These are phyloP conservation scores for Eulithis prunata DNA, from an alignment of 2,888 invertebrate genomes.

Conservation along the genomic window DNA sequence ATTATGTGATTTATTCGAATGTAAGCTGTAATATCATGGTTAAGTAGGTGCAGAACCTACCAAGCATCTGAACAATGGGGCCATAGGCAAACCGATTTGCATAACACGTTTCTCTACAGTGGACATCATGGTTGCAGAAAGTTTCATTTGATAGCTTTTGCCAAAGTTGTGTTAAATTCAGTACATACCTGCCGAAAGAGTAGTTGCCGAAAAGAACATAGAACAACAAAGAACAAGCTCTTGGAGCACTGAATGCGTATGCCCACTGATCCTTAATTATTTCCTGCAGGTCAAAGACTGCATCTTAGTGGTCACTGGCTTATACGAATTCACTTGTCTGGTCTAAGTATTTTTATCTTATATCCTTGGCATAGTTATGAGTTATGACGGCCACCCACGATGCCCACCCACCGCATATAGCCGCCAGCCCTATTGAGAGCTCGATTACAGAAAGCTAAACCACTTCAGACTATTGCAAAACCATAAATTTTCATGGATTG, in stretches of 20 bases:
- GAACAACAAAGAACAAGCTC: too few species aligned
- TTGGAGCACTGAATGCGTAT: too few species aligned
- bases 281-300: neutral
- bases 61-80: conserved; percentile 50
- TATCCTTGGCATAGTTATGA: conserved; percentile 34
- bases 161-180: too few species aligned
- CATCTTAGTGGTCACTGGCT: neutral
- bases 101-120: conserved; percentile 40
- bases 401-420: conserved; percentile 29
- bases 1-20: conserved; percentile 8
- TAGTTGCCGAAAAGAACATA: too few species aligned
- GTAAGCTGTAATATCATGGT: conserved; percentile 2
- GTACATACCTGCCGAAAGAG: too few species aligned
- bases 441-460: conserved; percentile 26
- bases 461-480: conserved; percentile 16
- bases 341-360: conserved; percentile 1
- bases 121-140: conserved; percentile 5
- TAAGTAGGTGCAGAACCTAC: conserved; percentile 3
- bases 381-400: conserved; percentile 32
- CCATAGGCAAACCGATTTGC: conserved; percentile 53
- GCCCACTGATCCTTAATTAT: too few species aligned
- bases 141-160: too few species aligned
- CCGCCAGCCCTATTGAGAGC: conserved; percentile 23
- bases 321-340: neutral
- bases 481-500: conserved; percentile 9